A percentile compares a stretch with the other conserved stretches of the same genome.
Evolutionary conservation across 2,888 invertebrate genomes (phyloP).

Genomic region (Odontomyia ornata): DNA sequence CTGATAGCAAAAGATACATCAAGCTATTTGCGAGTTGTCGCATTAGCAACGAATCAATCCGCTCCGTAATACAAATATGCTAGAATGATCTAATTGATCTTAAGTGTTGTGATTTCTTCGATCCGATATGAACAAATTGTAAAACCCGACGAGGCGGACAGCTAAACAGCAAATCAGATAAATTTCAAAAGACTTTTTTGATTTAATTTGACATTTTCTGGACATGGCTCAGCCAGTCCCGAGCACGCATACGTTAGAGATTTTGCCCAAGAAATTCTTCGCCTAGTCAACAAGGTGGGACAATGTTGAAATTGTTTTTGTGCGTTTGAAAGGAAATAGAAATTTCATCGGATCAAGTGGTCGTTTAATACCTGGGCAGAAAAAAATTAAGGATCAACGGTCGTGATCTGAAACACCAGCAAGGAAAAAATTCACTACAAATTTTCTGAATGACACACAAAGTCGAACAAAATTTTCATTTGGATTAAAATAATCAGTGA

Average conservation of each 20-base stretch:
- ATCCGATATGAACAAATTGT: slow-evolving; percentile 50
- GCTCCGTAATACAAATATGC: too few species aligned
- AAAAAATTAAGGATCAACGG: slow-evolving; percentile 21
- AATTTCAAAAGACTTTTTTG: slow-evolving; percentile 47
- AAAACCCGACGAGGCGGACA: slow-evolving; percentile 49
- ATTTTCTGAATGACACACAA: slow-evolving; percentile 35
- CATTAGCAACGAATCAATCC: too few species aligned
- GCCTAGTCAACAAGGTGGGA: neutral
- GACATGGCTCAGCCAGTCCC: neutral
- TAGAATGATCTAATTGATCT: slow-evolving; percentile 48
- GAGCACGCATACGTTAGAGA: slow-evolving; percentile 1
- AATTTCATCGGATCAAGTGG: slow-evolving; percentile 42
- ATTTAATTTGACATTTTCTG: slow-evolving; percentile 49
- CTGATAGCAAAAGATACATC: too few species aligned
- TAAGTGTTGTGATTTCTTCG: slow-evolving; percentile 49
- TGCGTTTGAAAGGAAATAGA: slow-evolving; percentile 17
- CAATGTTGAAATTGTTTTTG: neutral
- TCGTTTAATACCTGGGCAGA: slow-evolving; percentile 31
- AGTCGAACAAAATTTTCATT: slow-evolving; percentile 49
- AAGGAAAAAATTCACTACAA: slow-evolving; percentile 28
- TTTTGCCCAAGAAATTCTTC: neutral
- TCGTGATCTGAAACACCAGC: slow-evolving; percentile 9
- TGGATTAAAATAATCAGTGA: slow-evolving; percentile 48
- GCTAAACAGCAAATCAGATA: slow-evolving; percentile 44
- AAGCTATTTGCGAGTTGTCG: too few species aligned